Evolutionary conservation across 2,888 invertebrate species (phyloP).

Genomic region (Bellardia bayeri): DNA sequence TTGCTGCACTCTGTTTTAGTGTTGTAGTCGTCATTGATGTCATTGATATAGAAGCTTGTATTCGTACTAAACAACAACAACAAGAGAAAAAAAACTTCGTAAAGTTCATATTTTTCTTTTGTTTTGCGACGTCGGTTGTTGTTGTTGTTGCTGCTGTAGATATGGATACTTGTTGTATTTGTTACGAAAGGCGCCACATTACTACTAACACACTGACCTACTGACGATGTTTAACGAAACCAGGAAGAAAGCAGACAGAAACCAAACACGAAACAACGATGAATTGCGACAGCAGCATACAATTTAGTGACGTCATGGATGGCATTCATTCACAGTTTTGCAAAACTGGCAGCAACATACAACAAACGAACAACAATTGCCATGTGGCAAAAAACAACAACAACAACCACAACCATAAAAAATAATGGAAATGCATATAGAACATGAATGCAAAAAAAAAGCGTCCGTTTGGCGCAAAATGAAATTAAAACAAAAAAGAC

Average conservation of each 20-base stretch:
- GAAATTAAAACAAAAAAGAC: slow-evolving; percentile 40
- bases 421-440: slow-evolving; percentile 43
- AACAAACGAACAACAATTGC: slow-evolving; percentile 35
- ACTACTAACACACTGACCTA: slow-evolving; percentile 84
- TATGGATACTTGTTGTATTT: neutral
- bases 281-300: slow-evolving; percentile 67
- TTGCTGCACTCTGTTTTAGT: slow-evolving; percentile 10
- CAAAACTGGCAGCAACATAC: slow-evolving; percentile 53
- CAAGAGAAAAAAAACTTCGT: slow-evolving; percentile 52
- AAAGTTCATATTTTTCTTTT: slow-evolving; percentile 61
- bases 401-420: neutral
- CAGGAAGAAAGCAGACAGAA: neutral
- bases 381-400: slow-evolving; percentile 46
- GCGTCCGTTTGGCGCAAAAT: slow-evolving; percentile 66
- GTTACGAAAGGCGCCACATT: slow-evolving; percentile 66
- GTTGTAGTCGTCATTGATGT: slow-evolving; percentile 69
- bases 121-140: slow-evolving; percentile 29
- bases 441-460: slow-evolving; percentile 22
- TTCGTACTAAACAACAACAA: slow-evolving; percentile 29
- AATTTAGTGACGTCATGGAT: slow-evolving; percentile 80
- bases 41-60: slow-evolving; percentile 64
- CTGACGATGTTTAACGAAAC: slow-evolving; percentile 70
- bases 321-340: slow-evolving; percentile 82
- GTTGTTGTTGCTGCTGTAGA: slow-evolving; percentile 24
- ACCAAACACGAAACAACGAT: slow-evolving; percentile 34